Evolutionary conservation across 2,113 vertebrate genomes (phyloP).

Genomic region (Oncorhynchus mykiss): DNA sequence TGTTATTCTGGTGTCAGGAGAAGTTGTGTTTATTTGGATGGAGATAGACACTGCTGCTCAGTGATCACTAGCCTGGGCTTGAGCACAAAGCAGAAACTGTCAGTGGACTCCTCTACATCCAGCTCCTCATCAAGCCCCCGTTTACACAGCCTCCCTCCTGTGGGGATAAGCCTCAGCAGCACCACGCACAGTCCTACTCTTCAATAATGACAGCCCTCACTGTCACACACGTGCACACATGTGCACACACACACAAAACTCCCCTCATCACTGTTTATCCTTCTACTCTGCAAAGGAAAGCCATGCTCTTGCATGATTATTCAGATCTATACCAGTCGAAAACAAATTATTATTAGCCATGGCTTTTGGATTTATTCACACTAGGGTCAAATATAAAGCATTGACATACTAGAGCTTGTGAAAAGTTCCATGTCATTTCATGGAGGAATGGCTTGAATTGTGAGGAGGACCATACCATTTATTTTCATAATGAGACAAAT

Average conservation of each 20-base stretch:
- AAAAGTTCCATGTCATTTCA: too few species aligned
- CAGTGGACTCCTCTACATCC: background rate
- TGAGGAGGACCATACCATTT: too few species aligned
- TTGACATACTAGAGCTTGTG: too few species aligned
- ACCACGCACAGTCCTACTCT: background rate
- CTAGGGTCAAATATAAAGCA: too few species aligned
- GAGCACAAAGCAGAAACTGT: background rate
- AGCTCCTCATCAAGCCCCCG: background rate
- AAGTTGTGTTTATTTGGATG: background rate
- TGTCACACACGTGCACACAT: slow-evolving; percentile 6
- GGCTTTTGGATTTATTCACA: too few species aligned
- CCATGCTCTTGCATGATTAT: too few species aligned
- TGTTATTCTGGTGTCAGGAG: background rate
- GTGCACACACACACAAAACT: slow-evolving; percentile 7
- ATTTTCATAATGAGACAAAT: too few species aligned
- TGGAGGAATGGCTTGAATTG: too few species aligned
- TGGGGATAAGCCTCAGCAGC: slow-evolving; percentile 11
- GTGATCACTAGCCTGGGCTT: background rate
- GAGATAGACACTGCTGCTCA: background rate
- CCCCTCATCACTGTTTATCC: slow-evolving; percentile 2
- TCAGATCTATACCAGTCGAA: too few species aligned
- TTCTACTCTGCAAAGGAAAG: too few species aligned
- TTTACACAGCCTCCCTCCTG: background rate
- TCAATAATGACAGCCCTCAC: slow-evolving; percentile 4
- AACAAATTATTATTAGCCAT: too few species aligned